Base-by-base conservation (phyloP, 2,113 vertebrate species). In the Leptodactylus fuscus region DNA sequence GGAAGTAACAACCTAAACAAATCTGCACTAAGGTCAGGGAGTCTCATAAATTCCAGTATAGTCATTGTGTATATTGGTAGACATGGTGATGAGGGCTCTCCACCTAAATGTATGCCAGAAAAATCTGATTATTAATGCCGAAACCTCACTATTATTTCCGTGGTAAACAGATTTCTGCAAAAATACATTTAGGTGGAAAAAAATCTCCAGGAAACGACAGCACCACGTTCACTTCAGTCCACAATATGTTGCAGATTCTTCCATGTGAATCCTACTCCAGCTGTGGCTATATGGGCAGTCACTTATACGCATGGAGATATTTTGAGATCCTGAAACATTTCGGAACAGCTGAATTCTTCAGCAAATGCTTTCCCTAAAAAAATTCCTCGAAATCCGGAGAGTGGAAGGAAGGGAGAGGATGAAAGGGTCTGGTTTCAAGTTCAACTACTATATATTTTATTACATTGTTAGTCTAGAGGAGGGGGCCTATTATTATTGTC, bases 311-410 rank as follows among this genome's bases (percentile, higher is more conserved):
- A 41, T 22, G 20, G 34, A 58, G 81, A 58, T 83, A 83, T 83
- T 73, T 46, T 27, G 46, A 67, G 87, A 69, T 8, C 85, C 13
- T 38, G 34, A 87, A 27, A 48, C 65, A 75, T 20, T 16, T 12
- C 4, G 41, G 24, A 83, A 81, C 88, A 87, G 76, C 74, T 88
- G 70, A 79, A 34, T 41, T 76, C 60, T 46, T 34, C 67, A n/a
- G 81, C 77, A 76, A 44, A 48, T 84, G 88, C 81, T 84, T 87
- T 85, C 85, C 20, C 69, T 60, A 77, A 48, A 78, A 41, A 78
- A 41, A 80, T 87, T 87, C 78, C 65, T 75, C 70, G 58, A 81
- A 75, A 87, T 73, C 76, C 55, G 51, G 82, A 67, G 27, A 62
- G 24, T 24, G 53, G 24, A 60, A 67, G 48, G 44, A 86, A 69